These are phyloP conservation scores for Acromyrmex charruanus DNA, from an alignment of 1,140 invertebrate species.

Conservation along the genomic window DNA sequence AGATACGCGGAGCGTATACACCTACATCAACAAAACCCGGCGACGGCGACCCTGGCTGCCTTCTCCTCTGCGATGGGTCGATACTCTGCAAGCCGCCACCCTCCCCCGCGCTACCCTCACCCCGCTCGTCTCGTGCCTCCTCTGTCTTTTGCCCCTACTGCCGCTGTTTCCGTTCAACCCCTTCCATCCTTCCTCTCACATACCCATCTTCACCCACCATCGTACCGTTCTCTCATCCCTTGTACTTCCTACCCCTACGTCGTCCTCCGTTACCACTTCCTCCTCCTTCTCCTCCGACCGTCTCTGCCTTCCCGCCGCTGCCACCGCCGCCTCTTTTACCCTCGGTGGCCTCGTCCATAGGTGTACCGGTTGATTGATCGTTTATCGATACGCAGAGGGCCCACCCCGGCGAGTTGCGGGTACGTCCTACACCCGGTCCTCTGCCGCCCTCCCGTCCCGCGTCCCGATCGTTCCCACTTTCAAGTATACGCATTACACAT, in stretches of 20 bases:
- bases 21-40: conserved; percentile 85
- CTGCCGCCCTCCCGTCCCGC: neutral
- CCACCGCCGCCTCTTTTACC: conserved; percentile 66
- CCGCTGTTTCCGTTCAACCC: conserved; percentile 70
- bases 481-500: conserved; percentile 80
- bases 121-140: conserved; percentile 62
- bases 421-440: conserved; percentile 67
- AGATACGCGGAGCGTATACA: conserved; percentile 74
- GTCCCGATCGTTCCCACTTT: conserved; percentile 38
- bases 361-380: conserved; percentile 84
- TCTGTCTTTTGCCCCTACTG: conserved; percentile 63
- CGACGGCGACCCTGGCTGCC: conserved; percentile 83
- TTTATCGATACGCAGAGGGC: conserved; percentile 83
- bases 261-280: conserved; percentile 67
- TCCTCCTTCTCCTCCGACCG: conserved; percentile 71
- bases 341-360: conserved; percentile 75
- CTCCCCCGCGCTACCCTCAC: conserved; percentile 69
- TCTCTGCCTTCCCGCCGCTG: conserved; percentile 64
- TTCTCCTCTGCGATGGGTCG: conserved; percentile 83
- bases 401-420: conserved; percentile 71
- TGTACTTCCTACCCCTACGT: conserved; percentile 45
- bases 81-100: conserved; percentile 85
- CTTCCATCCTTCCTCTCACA: conserved; percentile 72
- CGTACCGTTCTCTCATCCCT: conserved; percentile 62
- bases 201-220: conserved; percentile 78